Base-by-base conservation (phyloP, 2,888 invertebrate species). In the Pyrrhia umbra region DNA sequence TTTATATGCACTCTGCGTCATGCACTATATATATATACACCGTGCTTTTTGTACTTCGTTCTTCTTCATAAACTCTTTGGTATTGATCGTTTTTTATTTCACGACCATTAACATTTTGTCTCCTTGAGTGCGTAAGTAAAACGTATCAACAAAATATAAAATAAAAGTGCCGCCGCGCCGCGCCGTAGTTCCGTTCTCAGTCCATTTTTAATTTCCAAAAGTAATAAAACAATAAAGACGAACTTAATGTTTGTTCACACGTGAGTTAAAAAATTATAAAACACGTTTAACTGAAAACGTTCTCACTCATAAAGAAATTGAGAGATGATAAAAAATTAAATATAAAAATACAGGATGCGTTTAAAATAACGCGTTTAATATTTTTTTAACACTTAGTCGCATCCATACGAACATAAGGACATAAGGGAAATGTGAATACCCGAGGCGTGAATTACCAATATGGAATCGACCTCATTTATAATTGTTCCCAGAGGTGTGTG, bases 381-480 rank as follows among this genome's bases (percentile, higher is more conserved):
- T 61, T 64, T 74, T 30, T 75, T 67, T 49, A 61, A 75, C 54
- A 59, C 69, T 80, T 60, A 73, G 79, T 64, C 47, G 34, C 63
- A 65, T 69, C 62, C 50, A 54, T 55, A 54, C 34, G 56, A 30
- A 46, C 50, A 60, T 34, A 34, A 34, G 34, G 34, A 34, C 75
- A 51, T 63, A 68, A 70, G 69, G 73, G 79, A 76, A 81, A 80
- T 79, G 59, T 46, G 68, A 67, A 57, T 75, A 75, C 81, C 80
- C 43, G 68, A 59, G 80, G 80, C 80, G 58, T 69, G 67, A 67
- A 77, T 73, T 69, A 76, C 77, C 20, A 66, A 77, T 80, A 82
- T 72, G 80, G 77, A 75, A 72, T 72, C 68, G 79, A 72, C 83
- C 83, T 83, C 77, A 81, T 81, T 82, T 74, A 79, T 83, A 81